These are phyloP conservation scores for Metaphire vulgaris DNA, from an alignment of 1,140 invertebrate genomes.

Conservation along the genomic window DNA sequence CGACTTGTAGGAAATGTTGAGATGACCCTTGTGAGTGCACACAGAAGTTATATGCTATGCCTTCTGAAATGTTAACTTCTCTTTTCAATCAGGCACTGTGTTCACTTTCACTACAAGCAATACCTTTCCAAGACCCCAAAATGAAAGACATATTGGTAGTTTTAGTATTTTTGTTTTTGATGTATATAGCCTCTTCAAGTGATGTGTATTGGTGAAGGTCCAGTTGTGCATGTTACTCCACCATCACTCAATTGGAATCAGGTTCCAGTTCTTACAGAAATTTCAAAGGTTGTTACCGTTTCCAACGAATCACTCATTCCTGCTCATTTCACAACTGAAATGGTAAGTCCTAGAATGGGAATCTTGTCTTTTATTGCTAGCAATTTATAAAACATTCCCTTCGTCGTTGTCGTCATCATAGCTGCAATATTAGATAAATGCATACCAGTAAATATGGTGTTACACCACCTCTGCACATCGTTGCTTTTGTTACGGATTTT, in stretches of 20 bases:
- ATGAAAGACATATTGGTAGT: too few relatives aligned
- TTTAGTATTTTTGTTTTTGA: too few relatives aligned
- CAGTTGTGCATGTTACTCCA: slow-evolving; percentile 50
- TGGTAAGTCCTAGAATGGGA: slow-evolving; percentile 43
- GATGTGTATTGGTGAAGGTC: slow-evolving; percentile 51
- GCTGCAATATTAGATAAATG: too few relatives aligned
- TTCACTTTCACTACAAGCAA: too few relatives aligned
- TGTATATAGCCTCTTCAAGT: slow-evolving; percentile 44
- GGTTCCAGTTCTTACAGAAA: slow-evolving; percentile 46
- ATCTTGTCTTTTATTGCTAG: too few relatives aligned
- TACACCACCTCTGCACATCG: too few relatives aligned
- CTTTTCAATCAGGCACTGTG: too few relatives aligned
- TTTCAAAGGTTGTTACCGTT: slow-evolving; percentile 39
- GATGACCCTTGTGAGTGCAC: not conserved
- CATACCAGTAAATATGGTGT: too few relatives aligned
- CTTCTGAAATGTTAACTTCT: not conserved
- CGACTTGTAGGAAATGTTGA: not conserved
- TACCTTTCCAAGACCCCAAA: too few relatives aligned
- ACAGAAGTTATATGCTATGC: slow-evolving; percentile 6
- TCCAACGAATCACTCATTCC: slow-evolving; percentile 53
- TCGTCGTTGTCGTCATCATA: too few relatives aligned
- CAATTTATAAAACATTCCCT: too few relatives aligned
- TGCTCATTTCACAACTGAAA: slow-evolving; percentile 47
- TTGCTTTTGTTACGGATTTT: too few relatives aligned
- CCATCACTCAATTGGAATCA: slow-evolving; percentile 47